Percentiles rank a stretch among this genome's conserved stretches.
Conservation (phyloP, 2,888 invertebrate species). For the Melanophora roralis region DNA sequence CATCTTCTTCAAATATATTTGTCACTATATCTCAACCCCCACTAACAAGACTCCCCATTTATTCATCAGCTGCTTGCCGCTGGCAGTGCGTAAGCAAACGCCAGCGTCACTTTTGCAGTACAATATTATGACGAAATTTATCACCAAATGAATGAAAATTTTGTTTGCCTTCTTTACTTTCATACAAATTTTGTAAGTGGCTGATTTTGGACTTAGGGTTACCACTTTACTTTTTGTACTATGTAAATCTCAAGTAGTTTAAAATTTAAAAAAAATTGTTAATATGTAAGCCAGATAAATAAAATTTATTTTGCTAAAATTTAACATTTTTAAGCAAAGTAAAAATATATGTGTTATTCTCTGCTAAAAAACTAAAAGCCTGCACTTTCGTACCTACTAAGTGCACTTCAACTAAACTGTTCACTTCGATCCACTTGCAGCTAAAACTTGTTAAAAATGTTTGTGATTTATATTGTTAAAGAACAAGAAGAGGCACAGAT, state of each 20-base stretch:
- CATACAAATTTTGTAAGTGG: background rate
- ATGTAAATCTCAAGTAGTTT: no score
- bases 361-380: no score
- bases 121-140: slow-evolving; percentile 53
- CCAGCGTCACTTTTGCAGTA: background rate
- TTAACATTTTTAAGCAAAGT: no score
- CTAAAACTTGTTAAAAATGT: no score
- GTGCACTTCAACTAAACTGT: no score
- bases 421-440: no score
- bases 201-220: background rate
- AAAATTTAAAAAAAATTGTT: background rate
- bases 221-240: background rate
- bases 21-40: background rate
- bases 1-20: background rate
- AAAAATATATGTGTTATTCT: no score
- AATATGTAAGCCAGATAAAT: no score
- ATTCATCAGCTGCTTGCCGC: background rate
- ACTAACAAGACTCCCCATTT: background rate
- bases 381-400: no score
- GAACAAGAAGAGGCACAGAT: no score
- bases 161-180: background rate
- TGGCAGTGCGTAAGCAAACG: background rate
- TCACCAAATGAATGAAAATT: slow-evolving; percentile 53
- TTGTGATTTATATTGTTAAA: no score
- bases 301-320: no score